Evolutionary conservation across 2,888 invertebrate species (phyloP).

Genomic region (Brachyopa scutellaris): DNA sequence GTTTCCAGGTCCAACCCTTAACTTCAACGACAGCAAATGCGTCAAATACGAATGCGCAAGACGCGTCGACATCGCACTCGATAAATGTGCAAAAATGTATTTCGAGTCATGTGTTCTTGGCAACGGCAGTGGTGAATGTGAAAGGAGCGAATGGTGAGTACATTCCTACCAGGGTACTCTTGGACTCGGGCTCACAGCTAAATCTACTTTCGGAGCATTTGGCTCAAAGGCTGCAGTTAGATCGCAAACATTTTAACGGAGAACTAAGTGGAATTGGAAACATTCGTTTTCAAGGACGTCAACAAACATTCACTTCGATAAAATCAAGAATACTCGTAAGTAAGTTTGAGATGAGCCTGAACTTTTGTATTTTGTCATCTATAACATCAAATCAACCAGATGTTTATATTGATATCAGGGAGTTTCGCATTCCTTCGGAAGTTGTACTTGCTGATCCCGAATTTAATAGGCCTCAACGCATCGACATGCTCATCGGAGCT

Average conservation of each 20-base stretch:
- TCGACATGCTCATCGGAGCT: conserved; percentile 36
- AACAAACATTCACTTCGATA: conserved; percentile 21
- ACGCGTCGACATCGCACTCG: too few species aligned
- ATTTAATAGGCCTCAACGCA: conserved; percentile 29
- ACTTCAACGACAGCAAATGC: neutral
- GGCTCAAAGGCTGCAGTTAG: conserved; percentile 27
- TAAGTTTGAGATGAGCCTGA: conserved; percentile 20
- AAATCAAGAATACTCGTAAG: conserved; percentile 7
- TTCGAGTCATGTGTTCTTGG: conserved; percentile 12
- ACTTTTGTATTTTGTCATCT: conserved; percentile 23
- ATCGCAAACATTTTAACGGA: conserved; percentile 26
- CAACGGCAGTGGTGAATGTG: conserved; percentile 17
- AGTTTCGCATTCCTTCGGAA: conserved; percentile 24
- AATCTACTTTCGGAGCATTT: conserved; percentile 33
- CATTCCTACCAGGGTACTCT: conserved; percentile 16
- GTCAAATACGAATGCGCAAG: too few species aligned
- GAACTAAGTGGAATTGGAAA: conserved; percentile 29
- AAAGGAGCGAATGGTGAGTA: conserved; percentile 11
- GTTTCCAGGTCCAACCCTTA: conserved; percentile 10
- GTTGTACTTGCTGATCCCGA: conserved; percentile 20
- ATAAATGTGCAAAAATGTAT: too few species aligned
- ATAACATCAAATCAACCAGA: conserved; percentile 34
- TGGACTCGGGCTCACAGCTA: conserved; percentile 42
- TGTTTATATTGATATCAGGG: neutral
- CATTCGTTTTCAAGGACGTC: conserved; percentile 13